These are phyloP conservation scores for Microtus pennsylvanicus DNA, from an alignment of 2,113 vertebrate species.

Conservation along the genomic window DNA sequence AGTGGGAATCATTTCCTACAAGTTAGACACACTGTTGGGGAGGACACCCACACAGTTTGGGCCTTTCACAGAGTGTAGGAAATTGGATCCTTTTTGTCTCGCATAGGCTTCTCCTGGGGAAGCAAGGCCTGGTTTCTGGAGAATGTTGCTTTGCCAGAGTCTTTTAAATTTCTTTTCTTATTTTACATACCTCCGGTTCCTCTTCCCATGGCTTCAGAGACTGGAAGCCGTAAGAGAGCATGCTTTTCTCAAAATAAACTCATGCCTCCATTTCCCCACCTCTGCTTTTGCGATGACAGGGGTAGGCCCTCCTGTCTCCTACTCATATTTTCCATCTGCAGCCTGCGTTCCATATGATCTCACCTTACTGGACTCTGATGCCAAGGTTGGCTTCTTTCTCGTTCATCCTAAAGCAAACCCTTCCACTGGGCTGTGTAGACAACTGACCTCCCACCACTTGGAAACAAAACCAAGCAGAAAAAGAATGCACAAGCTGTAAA, in stretches of 20 bases:
- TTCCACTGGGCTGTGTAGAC: not conserved
- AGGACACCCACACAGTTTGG: not conserved
- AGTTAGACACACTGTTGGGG: not conserved
- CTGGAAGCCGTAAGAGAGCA: not conserved
- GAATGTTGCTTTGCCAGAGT: no score
- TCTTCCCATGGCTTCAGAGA: not conserved
- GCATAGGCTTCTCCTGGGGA: no score
- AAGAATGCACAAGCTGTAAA: not conserved
- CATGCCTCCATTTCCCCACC: not conserved
- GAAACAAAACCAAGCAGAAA: not conserved
- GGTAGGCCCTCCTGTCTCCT: no score
- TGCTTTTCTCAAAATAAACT: not conserved
- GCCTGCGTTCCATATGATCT: not conserved
- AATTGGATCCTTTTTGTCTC: not conserved
- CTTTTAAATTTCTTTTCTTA: not conserved
- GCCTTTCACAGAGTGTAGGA: not conserved
- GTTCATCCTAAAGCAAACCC: not conserved
- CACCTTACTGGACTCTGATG: not conserved
- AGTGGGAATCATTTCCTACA: not conserved
- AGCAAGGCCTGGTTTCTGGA: not conserved
- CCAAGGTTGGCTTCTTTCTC: not conserved
- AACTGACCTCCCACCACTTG: not conserved
- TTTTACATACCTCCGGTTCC: not conserved
- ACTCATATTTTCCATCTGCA: no score
- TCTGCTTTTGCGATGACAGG: not conserved